Evolutionary conservation across 2,888 invertebrate species (phyloP), one percentile per base, ranked within the genome.

Genomic region (Thymelicus sylvestris): DNA sequence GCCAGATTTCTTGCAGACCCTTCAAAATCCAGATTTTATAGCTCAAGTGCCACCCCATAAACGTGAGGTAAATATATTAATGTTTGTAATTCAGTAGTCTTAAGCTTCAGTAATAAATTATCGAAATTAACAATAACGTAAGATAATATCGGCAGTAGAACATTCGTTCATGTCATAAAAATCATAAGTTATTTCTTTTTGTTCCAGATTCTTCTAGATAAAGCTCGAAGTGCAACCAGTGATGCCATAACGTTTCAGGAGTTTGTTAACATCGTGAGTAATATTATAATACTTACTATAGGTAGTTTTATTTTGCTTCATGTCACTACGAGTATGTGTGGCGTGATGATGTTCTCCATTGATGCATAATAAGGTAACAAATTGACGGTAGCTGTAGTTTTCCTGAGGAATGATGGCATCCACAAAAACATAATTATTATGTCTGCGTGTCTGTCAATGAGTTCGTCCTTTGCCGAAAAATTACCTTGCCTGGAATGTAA

Each of bases 261-360:
- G 86, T 98, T 98, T 90, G 97, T 98, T 78, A 98, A 98, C 95
- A 97, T 98, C 96, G 98, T 98, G 87, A 97, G 98, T 96, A 73
- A 48, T 66, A 52, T 7, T 47, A 44, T 24, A 10, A 10, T 55
- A 12, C 24, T 12, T 44, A 44, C 44, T 24, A 52, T 19, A 8
- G 8, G n/a, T 47, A 47, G n/a, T 31, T 31, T 31, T 31, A 47
- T 19, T 52, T 52, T 52, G 50, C 15, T 19, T 19, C 3, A 1
- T 19, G 8, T 52, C 50, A 52, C 50, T 52, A n/a, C n/a, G n/a
- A n/a, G n/a, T n/a, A 19, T 19, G 15, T 52, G 19, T 52, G 7
- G 19, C 8, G 50, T 15, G 52, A n/a, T n/a, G n/a, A n/a, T n/a
- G 52, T 7, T 19, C 52, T 52, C 15, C 12, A 52, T 52, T 57